A percentile compares a stretch with the other conserved stretches of the same genome.
Conservation (phyloP, 2,797 vertebrate genomes). For the Fistularia tabacaria region DNA sequence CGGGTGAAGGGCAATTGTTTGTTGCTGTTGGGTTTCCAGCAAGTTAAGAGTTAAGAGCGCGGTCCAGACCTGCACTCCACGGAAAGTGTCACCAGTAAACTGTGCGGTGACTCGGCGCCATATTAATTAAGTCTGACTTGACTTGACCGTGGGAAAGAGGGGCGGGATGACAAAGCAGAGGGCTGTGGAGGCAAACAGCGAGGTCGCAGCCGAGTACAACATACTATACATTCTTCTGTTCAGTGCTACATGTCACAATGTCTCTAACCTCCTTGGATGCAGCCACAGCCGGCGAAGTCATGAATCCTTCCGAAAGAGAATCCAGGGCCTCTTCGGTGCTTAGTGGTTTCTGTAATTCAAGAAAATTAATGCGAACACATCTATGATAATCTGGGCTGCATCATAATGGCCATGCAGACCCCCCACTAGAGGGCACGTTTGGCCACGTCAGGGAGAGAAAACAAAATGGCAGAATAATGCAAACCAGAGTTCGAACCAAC, state of each 20-base stretch:
- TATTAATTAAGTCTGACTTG: no score
- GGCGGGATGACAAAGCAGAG: no score
- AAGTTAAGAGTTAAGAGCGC: no score
- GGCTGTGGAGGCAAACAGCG: not conserved
- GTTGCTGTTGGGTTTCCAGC: no score
- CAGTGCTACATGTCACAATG: not conserved
- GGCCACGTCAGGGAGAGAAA: slow-evolving; percentile 14
- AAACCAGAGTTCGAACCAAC: slow-evolving; percentile 41
- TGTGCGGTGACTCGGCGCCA: no score
- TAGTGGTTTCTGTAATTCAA: slow-evolving; percentile 58
- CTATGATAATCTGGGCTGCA: not conserved
- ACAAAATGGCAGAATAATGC: slow-evolving; percentile 39
- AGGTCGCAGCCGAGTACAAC: slow-evolving; percentile 10
- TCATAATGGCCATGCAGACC: not conserved
- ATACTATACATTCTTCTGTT: not conserved
- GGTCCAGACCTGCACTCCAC: no score
- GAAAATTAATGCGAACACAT: no score
- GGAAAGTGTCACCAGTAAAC: no score
- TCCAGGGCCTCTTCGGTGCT: slow-evolving; percentile 70
- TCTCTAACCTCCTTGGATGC: slow-evolving; percentile 48
- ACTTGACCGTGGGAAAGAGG: no score
- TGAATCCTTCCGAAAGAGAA: slow-evolving; percentile 66
- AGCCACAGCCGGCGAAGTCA: slow-evolving; percentile 30
- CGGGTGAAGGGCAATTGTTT: no score
- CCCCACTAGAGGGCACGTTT: slow-evolving; percentile 62